Evolutionary conservation across 2,888 invertebrate genomes (phyloP), one percentile per base, ranked within the genome.

Genomic region (Pollenia labialis): DNA sequence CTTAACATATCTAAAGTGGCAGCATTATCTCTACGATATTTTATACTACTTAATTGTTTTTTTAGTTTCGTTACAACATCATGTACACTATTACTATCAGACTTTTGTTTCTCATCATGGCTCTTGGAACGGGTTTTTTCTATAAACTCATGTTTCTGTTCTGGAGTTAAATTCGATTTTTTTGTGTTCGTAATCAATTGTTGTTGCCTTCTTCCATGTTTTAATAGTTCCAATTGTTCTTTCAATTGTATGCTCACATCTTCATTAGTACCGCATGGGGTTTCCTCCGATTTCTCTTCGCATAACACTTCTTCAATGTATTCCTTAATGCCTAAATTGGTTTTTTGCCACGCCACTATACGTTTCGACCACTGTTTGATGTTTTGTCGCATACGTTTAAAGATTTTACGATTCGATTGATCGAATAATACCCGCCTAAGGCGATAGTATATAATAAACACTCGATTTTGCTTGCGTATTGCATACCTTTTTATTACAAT

Each of bases 201-300:
- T 3, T 90, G 77, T 0, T 86, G 90, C 0, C 92, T 90, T 56
- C 92, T 92, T 11, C 90, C 89, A 62, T 85, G 91, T 81, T 92
- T 92, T 1, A 93, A 82, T 48, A 93, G 77, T 82, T 92, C 91
- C 68, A 93, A 88, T 72, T 93, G 93, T 58, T 93, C 89, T 77
- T 93, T 93, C 82, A 93, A 84, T 79, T 92, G 90, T 80, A 91
- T 91, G 72, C 91, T 90, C 10, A 93, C 87, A 80, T 92, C 91
- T 14, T 91, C 91, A n/a, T 88, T 85, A 0, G 72, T 88, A 56
- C 89, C 72, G 4, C n/a, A 8, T n/a, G 42, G 32, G 79, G 71
- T 1, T 76, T 68, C 74, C 81, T 85, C 81, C 12, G 40, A 11
- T 44, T 54, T 64, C 52, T 89, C 82, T 16, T 81, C 68, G 54